Percentiles rank a stretch among this genome's conserved stretches.
Evolutionary conservation across 2,113 vertebrate genomes (phyloP).

Genomic region (Calonectris borealis): DNA sequence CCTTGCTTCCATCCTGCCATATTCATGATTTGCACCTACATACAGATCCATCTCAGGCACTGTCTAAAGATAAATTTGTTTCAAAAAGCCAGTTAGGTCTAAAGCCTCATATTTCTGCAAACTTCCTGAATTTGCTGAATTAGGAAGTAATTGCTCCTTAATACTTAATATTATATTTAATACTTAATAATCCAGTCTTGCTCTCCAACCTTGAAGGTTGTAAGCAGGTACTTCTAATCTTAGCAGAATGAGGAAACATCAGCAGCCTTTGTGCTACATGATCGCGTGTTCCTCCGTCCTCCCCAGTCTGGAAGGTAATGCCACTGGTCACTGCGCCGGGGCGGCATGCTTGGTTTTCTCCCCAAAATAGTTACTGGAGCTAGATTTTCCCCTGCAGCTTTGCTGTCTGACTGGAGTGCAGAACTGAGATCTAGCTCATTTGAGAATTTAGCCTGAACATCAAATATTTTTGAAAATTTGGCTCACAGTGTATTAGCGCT

Average conservation of each 20-base stretch:
- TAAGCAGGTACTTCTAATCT: background rate
- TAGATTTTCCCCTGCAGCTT: background rate
- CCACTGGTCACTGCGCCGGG: fast-evolving
- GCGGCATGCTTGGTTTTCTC: background rate
- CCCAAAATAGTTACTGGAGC: background rate
- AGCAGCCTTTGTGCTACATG: background rate
- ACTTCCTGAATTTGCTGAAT: background rate
- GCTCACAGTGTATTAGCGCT: background rate
- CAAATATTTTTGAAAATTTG: background rate
- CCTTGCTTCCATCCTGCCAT: background rate
- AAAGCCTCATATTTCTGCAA: background rate
- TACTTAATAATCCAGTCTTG: background rate
- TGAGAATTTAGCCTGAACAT: background rate
- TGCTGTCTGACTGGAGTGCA: background rate
- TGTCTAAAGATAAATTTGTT: background rate
- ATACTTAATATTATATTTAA: background rate
- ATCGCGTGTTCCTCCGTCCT: fast-evolving
- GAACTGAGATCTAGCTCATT: background rate
- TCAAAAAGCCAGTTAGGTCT: background rate
- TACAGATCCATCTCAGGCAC: background rate
- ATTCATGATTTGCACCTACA: background rate
- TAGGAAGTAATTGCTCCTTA: background rate
- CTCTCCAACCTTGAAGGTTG: background rate
- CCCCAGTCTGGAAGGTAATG: background rate
- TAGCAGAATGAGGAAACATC: background rate